These are phyloP conservation scores for Rhinolophus sinicus DNA, from an alignment of 2,113 vertebrate species.

Conservation along the genomic window DNA sequence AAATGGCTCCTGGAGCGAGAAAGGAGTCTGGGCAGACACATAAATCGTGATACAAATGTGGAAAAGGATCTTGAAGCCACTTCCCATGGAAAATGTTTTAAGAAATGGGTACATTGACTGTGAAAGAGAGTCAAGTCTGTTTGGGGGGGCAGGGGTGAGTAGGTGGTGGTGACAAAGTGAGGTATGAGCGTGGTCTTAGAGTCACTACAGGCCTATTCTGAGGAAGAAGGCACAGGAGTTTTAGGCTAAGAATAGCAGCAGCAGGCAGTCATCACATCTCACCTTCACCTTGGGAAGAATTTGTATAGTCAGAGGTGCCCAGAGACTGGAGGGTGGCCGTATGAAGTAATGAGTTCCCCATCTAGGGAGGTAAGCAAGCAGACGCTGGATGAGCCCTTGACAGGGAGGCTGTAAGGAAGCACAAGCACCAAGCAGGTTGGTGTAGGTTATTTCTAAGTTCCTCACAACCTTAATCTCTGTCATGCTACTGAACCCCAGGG, in stretches of 20 bases:
- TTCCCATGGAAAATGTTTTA: not conserved
- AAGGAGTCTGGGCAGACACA: not conserved
- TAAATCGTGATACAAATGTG: accelerated
- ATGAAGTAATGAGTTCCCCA: not conserved
- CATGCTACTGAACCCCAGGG: not conserved
- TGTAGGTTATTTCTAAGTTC: not conserved
- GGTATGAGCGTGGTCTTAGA: not conserved
- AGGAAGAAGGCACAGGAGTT: not conserved
- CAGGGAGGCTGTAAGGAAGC: not conserved
- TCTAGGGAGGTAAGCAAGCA: not conserved
- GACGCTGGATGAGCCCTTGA: not conserved
- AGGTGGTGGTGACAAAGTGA: not conserved
- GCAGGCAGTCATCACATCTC: not conserved
- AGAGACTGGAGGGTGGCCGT: not conserved
- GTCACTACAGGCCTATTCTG: not conserved
- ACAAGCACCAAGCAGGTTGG: not conserved
- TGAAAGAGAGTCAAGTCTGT: not conserved
- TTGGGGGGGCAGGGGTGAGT: no score
- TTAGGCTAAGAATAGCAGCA: not conserved
- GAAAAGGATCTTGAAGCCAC: not conserved
- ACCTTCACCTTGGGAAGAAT: not conserved
- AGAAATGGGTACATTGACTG: not conserved
- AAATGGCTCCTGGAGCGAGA: not conserved
- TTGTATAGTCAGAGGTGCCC: not conserved
- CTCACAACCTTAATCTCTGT: not conserved